A percentile compares a stretch with the other conserved stretches of the same genome.
phyloP scores from a whole-genome alignment of 2,113 vertebrate genomes.

The Psammodynastes pulverulentus region DNA sequence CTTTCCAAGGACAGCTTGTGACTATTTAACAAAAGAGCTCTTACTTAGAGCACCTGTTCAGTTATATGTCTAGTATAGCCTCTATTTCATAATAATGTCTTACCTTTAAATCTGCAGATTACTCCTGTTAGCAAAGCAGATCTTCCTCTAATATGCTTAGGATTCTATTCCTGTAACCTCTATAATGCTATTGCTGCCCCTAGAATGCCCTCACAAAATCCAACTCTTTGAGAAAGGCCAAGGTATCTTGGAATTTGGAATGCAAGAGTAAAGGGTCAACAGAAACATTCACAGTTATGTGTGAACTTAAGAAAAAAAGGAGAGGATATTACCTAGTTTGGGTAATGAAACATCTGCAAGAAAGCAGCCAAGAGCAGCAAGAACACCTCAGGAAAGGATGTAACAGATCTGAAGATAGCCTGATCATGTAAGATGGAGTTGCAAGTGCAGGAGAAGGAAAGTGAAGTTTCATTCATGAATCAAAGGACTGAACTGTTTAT shows the following conservation, averaged over 20 bases:
- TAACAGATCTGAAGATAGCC: background rate
- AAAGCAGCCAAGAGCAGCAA: background rate
- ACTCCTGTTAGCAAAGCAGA: background rate
- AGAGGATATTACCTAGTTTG: background rate
- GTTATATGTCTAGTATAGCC: background rate
- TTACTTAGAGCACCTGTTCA: background rate
- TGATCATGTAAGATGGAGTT: background rate
- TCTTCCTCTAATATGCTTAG: background rate
- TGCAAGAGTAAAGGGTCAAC: background rate
- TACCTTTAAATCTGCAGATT: background rate
- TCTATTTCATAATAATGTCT: background rate
- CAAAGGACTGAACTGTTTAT: background rate
- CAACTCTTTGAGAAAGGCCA: background rate
- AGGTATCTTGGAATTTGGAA: background rate
- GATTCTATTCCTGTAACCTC: background rate
- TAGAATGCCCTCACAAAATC: background rate
- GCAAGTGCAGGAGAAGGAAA: background rate
- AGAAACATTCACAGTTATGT: background rate
- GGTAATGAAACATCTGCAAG: background rate
- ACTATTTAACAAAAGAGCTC: background rate
- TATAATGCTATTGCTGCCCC: background rate
- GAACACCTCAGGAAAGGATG: background rate
- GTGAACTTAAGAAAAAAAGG: background rate
- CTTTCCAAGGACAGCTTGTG: background rate
- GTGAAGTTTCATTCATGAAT: background rate